Conservation (phyloP, 35 echinoderm and acorn worm genomes). For the Patiria miniata region DNA sequence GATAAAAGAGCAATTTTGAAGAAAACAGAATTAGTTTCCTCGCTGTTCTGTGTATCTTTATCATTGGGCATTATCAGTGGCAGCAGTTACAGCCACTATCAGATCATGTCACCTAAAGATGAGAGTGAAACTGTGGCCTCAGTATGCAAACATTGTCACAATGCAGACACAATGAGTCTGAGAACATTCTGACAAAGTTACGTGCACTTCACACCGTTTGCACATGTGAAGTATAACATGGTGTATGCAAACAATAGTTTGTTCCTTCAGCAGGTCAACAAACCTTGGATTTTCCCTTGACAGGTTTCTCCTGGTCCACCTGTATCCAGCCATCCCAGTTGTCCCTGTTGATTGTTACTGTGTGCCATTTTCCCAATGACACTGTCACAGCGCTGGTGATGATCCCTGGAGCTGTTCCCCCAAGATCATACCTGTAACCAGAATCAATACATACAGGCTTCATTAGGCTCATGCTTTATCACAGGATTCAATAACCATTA, state of each 20-base stretch:
- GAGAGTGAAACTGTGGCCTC: neutral
- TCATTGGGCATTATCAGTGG: too few relatives aligned
- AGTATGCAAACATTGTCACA: too few relatives aligned
- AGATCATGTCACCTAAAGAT: neutral
- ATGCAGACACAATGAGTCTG: too few relatives aligned
- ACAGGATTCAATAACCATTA: too few relatives aligned
- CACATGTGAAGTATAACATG: too few relatives aligned
- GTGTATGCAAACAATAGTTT: too few relatives aligned
- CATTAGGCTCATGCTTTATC: too few relatives aligned
- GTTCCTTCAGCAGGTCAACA: neutral
- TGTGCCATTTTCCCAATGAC: conserved; percentile 68
- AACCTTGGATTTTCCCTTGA: conserved; percentile 50
- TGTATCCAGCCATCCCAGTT: conserved; percentile 54
- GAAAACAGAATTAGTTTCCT: too few relatives aligned
- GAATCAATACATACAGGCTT: neutral
- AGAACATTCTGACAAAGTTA: too few relatives aligned
- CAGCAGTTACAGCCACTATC: neutral
- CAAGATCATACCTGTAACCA: neutral
- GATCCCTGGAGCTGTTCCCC: conserved; percentile 52
- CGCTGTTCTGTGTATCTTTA: too few relatives aligned
- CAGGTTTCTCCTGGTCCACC: conserved; percentile 40
- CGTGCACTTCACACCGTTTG: too few relatives aligned
- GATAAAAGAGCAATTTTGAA: too few relatives aligned
- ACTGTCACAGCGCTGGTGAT: conserved; percentile 42
- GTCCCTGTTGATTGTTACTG: conserved; percentile 45